These are phyloP conservation scores for Euura lappo DNA, from an alignment of 1,140 invertebrate genomes.

Conservation along the genomic window DNA sequence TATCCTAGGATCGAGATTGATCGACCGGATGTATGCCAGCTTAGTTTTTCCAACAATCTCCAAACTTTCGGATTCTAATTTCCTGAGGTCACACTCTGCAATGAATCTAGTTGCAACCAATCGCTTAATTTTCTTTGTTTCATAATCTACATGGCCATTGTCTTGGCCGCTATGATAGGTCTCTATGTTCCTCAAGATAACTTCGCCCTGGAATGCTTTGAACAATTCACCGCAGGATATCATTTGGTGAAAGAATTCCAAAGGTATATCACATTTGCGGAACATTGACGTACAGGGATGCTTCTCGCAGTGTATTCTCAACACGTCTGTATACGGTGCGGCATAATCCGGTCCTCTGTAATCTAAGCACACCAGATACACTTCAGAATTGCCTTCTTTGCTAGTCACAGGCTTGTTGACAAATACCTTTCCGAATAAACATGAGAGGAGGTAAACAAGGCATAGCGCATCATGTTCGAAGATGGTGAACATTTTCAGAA, in stretches of 20 bases:
- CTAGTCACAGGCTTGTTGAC: constrained; percentile 90
- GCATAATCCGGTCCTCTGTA: constrained; percentile 64
- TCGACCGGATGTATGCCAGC: constrained; percentile 17
- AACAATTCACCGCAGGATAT: constrained; percentile 69
- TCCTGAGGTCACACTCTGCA: constrained; percentile 33
- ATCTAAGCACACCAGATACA: constrained; percentile 82
- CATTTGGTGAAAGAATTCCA: constrained; percentile 73
- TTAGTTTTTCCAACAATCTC: constrained; percentile 39
- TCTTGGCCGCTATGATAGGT: constrained; percentile 53
- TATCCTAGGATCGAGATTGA: constrained; percentile 17
- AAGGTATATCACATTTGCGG: constrained; percentile 66
- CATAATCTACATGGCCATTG: constrained; percentile 15
- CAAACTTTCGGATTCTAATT: constrained; percentile 24
- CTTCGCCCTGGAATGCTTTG: constrained; percentile 68
- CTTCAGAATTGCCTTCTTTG: constrained; percentile 93
- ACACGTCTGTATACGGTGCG: constrained; percentile 52
- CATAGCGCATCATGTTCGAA: constrained; percentile 84
- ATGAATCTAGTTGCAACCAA: constrained; percentile 42
- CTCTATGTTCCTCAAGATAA: constrained; percentile 70
- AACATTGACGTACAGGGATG: constrained; percentile 63
- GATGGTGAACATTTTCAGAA: constrained; percentile 93
- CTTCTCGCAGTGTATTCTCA: constrained; percentile 62
- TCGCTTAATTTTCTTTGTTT: constrained; percentile 28
- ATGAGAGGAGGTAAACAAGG: constrained; percentile 81
- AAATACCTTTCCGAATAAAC: constrained; percentile 73